Evolutionary conservation across 2,888 invertebrate species (phyloP).

Genomic region (Aleiodes testaceus): DNA sequence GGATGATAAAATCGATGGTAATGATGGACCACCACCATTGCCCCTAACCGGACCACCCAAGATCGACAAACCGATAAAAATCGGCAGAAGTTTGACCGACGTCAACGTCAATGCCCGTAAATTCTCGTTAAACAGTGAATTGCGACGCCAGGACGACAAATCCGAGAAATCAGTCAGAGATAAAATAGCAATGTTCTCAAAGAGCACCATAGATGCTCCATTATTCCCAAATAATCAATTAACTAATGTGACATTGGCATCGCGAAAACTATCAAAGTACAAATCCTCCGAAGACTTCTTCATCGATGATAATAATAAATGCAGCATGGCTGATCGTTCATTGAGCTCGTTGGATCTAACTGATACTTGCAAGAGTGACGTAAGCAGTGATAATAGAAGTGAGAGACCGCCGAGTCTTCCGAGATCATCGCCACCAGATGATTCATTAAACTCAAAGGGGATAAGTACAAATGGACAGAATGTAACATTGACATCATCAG

Average conservation of each 20-base stretch:
- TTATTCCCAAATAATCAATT: constrained; percentile 57
- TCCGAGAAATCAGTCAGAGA: constrained; percentile 88
- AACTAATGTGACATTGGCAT: constrained; percentile 68
- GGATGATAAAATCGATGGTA: constrained; percentile 29
- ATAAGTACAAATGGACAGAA: constrained; percentile 39
- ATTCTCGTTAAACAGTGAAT: constrained; percentile 68
- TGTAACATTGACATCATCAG: constrained; percentile 47
- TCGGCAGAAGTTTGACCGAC: constrained; percentile 34
- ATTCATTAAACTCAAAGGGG: constrained; percentile 54
- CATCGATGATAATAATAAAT: constrained; percentile 59
- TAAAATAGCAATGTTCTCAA: constrained; percentile 87
- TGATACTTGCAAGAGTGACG: constrained; percentile 43
- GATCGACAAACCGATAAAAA: constrained; percentile 46
- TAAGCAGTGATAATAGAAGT: constrained; percentile 26
- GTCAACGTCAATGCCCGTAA: constrained; percentile 51
- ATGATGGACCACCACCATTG: constrained; percentile 65
- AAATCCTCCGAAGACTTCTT: constrained; percentile 72
- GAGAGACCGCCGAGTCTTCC: constrained; percentile 53
- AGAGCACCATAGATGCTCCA: constrained; percentile 61
- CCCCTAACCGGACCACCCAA: constrained; percentile 69
- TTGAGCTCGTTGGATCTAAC: constrained; percentile 65
- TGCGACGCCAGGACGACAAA: constrained; percentile 83
- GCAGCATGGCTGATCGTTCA: constrained; percentile 59
- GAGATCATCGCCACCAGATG: constrained; percentile 53
- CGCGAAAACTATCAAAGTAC: constrained; percentile 72